A percentile compares a stretch with the other conserved stretches of the same genome.
Conservation (phyloP, 1,140 invertebrate genomes). For the Tetragonula clypearis region DNA sequence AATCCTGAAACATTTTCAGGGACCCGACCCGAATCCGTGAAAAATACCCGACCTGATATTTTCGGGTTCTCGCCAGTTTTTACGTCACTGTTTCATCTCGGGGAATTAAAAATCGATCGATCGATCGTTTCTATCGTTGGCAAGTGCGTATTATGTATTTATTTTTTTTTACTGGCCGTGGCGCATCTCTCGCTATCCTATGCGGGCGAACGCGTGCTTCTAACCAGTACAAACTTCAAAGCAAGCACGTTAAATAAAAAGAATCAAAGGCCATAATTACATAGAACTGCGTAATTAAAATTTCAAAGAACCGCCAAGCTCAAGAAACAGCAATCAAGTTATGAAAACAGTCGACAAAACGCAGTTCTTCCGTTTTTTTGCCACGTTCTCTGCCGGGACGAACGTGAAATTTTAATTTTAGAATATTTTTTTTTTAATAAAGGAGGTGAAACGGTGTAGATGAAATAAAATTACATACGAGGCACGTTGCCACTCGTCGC, state of each 20-base stretch:
- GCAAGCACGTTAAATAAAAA: not conserved
- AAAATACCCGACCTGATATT: too few species aligned
- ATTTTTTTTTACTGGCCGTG: not conserved
- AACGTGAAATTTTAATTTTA: not conserved
- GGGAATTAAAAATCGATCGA: not conserved
- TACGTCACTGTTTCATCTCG: too few species aligned
- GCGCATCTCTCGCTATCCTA: not conserved
- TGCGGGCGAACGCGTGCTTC: not conserved
- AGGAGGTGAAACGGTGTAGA: not conserved
- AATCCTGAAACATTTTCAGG: too few species aligned
- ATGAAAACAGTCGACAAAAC: not conserved
- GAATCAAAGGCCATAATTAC: not conserved
- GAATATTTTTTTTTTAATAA: not conserved
- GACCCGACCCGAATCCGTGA: too few species aligned
- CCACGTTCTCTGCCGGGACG: not conserved
- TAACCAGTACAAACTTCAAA: not conserved
- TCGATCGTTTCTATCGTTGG: not conserved
- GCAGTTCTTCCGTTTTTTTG: not conserved
- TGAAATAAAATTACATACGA: not conserved
- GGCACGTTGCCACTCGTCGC: not conserved
- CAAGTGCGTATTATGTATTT: not conserved
- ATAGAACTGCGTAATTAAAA: slow-evolving; percentile 23
- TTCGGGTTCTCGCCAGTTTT: too few species aligned
- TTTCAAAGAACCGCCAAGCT: not conserved
- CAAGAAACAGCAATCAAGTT: not conserved